These are phyloP conservation scores for Aplochiton taeniatus DNA, from an alignment of 2,797 vertebrate species.

Conservation along the genomic window DNA sequence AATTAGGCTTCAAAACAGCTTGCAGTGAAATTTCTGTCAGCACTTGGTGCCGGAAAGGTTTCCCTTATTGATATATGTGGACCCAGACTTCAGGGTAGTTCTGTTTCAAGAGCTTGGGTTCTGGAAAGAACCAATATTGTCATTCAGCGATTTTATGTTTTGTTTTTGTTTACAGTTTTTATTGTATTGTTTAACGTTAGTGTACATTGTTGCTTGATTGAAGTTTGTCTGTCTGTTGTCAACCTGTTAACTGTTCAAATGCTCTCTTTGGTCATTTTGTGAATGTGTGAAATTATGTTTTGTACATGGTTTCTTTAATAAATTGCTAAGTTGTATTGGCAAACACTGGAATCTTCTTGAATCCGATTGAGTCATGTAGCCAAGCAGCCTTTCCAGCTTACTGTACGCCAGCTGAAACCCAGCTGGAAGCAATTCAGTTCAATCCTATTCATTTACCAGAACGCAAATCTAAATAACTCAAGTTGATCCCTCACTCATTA, in stretches of 20 bases:
- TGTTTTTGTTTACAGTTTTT: not conserved
- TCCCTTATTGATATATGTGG: constrained; percentile 76
- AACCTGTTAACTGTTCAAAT: constrained; percentile 48
- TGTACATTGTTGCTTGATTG: constrained; percentile 58
- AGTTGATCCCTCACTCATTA: no score
- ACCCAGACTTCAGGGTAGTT: constrained; percentile 81
- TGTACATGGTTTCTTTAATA: constrained; percentile 69
- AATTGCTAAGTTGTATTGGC: constrained; percentile 69
- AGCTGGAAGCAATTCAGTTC: no score
- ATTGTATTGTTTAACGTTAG: constrained; percentile 46
- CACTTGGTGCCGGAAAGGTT: constrained; percentile 10
- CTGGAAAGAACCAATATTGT: constrained; percentile 74
- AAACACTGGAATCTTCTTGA: constrained; percentile 22
- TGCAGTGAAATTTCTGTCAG: constrained; percentile 26
- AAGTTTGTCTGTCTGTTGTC: constrained; percentile 52
- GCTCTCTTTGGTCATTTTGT: constrained; percentile 45
- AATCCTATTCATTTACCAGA: no score
- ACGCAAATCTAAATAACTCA: no score
- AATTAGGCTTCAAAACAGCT: no score
- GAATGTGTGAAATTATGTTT: constrained; percentile 41
- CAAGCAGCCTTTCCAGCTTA: no score
- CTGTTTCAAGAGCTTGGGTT: constrained; percentile 95
- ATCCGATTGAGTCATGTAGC: no score
- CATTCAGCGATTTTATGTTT: constrained; percentile 28
- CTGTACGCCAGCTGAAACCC: no score